Base-by-base conservation (phyloP, 35 echinoderm and acorn worm species). In the Ophiothrix spiculata region DNA sequence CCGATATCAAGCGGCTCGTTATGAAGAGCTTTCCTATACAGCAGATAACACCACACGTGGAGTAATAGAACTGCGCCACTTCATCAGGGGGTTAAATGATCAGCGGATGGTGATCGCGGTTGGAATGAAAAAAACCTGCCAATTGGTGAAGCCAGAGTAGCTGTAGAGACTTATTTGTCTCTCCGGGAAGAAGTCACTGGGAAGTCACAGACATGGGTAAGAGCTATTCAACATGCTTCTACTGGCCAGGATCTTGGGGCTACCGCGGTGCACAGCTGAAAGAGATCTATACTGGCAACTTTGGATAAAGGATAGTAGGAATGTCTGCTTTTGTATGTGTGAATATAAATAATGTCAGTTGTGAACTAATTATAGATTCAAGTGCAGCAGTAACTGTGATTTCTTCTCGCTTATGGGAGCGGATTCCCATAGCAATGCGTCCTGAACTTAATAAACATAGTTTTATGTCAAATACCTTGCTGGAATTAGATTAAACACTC, bases 81-180 rank as follows among this genome's bases (percentile, higher is more conserved):
- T 86, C 46, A 40, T 86, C 23, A 79, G 76, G 56, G 83, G 90
- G 23, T 33, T 91, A 8, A 45, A 35, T 10, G 83, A 91, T 38
- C 90, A 86, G 21, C 77, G 86, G 21, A 86, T 81, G 76, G 75
- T 33, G 6, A 36, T 91, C 10, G 41, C 75, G 4, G 63, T 91
- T 0, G 83, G 89, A 1, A 91, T 91, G 89, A n/a, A n/a, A 80
- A 45, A 31, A 40, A 91, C 10, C 89, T 83, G 0, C 11, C 79
- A 40, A 29, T 91, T 39, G 83, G 86, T 19, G 77, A 78, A 19
- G 89, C 88, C n/a, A 3, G 46, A 41, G 76, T 46, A 3, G 88
- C 82, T 3, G 76, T 56, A 0, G 83, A 85, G 32, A 75, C 17
- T 36, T 91, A 6, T 42, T 36, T 15, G 89, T 79, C n/a, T 56